phyloP scores from a whole-genome alignment of 2,888 invertebrate genomes.

The Parnassius orleans region DNA sequence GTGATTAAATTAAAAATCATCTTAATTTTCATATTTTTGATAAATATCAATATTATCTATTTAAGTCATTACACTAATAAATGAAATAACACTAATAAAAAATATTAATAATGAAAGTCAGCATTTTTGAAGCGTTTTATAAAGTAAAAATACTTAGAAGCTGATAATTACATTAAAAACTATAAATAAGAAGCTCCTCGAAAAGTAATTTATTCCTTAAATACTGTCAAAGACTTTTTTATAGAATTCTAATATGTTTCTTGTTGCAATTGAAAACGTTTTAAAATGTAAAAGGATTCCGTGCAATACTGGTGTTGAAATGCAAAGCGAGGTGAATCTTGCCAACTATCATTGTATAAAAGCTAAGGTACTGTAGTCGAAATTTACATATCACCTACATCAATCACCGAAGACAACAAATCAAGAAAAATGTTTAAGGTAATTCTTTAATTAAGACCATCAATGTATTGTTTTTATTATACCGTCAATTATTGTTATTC shows the following conservation, averaged over 20 bases:
- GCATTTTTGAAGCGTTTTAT: too few relatives aligned
- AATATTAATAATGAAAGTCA: too few relatives aligned
- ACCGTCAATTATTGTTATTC: too few relatives aligned
- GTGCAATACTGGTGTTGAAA: slow-evolving; percentile 65
- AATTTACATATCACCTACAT: slow-evolving; percentile 60
- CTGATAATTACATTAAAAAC: too few relatives aligned
- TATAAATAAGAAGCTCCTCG: too few relatives aligned
- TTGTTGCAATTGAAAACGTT: slow-evolving; percentile 40
- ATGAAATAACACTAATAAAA: too few relatives aligned
- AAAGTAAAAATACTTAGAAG: too few relatives aligned
- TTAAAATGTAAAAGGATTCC: slow-evolving; percentile 49
- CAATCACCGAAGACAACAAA: slow-evolving; percentile 52
- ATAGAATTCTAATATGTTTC: slow-evolving; percentile 38
- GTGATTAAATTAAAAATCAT: too few relatives aligned
- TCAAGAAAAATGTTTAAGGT: slow-evolving; percentile 59
- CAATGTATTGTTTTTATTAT: too few relatives aligned
- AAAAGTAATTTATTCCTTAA: slow-evolving; percentile 28
- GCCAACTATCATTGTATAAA: slow-evolving; percentile 62
- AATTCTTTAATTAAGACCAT: background rate
- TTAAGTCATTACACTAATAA: too few relatives aligned
- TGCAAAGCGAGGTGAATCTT: slow-evolving; percentile 73
- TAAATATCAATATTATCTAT: too few relatives aligned
- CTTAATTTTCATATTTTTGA: too few relatives aligned
- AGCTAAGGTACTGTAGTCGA: slow-evolving; percentile 58
- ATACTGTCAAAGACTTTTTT: slow-evolving; percentile 38